Percentiles rank a stretch among this genome's conserved stretches.
Evolutionary conservation across 2,888 invertebrate genomes (phyloP).

Genomic region (Heliconius hortense): DNA sequence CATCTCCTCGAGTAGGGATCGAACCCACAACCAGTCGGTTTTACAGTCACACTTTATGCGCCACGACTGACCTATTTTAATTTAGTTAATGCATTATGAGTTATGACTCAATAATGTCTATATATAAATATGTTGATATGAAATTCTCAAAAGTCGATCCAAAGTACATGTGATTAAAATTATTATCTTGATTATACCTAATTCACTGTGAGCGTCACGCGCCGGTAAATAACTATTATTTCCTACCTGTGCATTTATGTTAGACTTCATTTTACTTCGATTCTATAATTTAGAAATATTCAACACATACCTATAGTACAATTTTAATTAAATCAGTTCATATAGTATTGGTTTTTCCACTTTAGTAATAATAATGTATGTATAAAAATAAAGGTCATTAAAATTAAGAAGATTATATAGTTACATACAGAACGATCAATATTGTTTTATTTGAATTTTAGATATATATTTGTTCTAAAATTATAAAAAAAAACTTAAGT

Average conservation of each 20-base stretch:
- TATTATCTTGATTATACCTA: slow-evolving; percentile 35
- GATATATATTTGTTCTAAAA: neutral
- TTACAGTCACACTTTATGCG: no score
- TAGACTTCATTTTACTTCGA: slow-evolving; percentile 7
- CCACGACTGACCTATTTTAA: no score
- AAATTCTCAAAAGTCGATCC: slow-evolving; percentile 20
- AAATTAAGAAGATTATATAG: neutral
- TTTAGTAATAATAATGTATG: neutral
- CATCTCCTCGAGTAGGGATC: no score
- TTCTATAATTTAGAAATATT: neutral
- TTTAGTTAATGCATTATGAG: neutral
- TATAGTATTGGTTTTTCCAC: neutral
- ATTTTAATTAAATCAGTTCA: neutral
- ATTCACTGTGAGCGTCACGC: slow-evolving; percentile 35
- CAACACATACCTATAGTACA: neutral
- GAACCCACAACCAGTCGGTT: no score
- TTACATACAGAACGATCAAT: neutral
- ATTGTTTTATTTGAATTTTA: neutral
- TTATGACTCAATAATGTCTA: neutral
- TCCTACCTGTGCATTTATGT: slow-evolving; percentile 15
- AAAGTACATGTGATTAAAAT: slow-evolving; percentile 27
- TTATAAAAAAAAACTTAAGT: neutral
- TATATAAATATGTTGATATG: slow-evolving; percentile 9
- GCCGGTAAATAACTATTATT: slow-evolving; percentile 36
- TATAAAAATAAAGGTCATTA: neutral